Evolutionary conservation across 1,140 invertebrate genomes (phyloP).

Genomic region (Adelges cooleyi): DNA sequence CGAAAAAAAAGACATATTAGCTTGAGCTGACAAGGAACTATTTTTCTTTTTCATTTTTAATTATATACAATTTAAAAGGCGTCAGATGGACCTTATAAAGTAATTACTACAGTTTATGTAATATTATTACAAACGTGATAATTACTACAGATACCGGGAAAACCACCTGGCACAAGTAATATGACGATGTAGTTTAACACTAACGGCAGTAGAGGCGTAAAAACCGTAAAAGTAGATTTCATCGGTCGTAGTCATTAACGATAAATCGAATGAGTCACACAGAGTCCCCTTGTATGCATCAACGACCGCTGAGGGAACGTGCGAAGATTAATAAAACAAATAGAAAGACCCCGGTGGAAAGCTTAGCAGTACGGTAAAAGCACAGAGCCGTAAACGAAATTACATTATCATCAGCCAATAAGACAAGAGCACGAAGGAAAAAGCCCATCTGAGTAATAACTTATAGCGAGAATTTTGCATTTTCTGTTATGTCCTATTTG

Average conservation of each 20-base stretch:
- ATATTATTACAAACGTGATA: too few species aligned
- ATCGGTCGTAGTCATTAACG: conserved; percentile 2
- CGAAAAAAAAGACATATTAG: too few species aligned
- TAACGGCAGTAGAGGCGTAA: neutral
- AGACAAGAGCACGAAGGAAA: neutral
- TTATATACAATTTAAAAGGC: too few species aligned
- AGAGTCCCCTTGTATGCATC: neutral
- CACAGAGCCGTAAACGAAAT: conserved; percentile 3
- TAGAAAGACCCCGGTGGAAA: neutral
- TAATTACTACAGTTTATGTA: too few species aligned
- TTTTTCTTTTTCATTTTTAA: too few species aligned
- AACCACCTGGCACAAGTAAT: neutral
- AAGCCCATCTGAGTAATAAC: neutral
- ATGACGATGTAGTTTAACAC: neutral
- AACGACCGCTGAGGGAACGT: neutral
- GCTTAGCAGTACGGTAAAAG: neutral
- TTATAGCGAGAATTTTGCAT: neutral
- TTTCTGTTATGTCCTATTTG: neutral
- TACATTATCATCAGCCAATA: conserved; percentile 16
- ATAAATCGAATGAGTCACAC: conserved; percentile 12
- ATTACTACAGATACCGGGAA: too few species aligned
- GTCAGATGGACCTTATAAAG: too few species aligned
- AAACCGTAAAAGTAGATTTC: neutral
- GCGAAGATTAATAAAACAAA: conserved; percentile 18
- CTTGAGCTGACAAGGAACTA: too few species aligned